Conservation (phyloP, 2,113 vertebrate genomes). For the Megaceryle torquata region DNA sequence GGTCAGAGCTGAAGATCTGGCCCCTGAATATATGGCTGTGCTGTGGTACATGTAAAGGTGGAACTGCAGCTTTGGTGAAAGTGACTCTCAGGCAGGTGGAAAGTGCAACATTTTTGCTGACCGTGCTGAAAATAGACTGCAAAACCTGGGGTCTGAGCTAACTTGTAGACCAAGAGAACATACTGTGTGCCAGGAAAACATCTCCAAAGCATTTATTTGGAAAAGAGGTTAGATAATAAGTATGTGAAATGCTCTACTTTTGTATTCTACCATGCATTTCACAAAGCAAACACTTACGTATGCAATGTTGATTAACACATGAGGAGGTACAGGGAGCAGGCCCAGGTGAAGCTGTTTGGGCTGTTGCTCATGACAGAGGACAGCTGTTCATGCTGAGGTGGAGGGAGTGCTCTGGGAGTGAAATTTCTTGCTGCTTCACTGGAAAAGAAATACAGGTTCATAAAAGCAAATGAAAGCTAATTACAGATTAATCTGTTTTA, state of each 20-base stretch:
- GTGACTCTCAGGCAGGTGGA: background rate
- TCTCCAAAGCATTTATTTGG: background rate
- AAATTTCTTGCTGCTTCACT: background rate
- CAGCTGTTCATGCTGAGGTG: background rate
- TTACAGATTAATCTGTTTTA: background rate
- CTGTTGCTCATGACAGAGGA: background rate
- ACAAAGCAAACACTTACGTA: background rate
- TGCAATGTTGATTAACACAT: background rate
- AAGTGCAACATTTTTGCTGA: fast-evolving
- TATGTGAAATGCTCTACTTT: background rate
- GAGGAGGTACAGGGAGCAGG: background rate
- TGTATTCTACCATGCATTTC: background rate
- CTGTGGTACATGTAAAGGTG: background rate
- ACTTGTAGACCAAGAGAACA: background rate
- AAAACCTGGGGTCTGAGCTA: background rate
- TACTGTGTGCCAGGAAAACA: background rate
- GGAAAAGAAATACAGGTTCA: background rate
- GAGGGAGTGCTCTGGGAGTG: background rate
- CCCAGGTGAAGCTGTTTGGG: background rate
- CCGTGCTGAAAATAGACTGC: background rate
- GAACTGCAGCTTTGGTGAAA: background rate
- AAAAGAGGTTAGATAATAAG: background rate
- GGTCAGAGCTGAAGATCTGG: background rate
- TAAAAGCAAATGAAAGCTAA: background rate
- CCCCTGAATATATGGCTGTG: background rate